Conservation (phyloP, 1,140 invertebrate species). For the Andricus grossulariae region DNA sequence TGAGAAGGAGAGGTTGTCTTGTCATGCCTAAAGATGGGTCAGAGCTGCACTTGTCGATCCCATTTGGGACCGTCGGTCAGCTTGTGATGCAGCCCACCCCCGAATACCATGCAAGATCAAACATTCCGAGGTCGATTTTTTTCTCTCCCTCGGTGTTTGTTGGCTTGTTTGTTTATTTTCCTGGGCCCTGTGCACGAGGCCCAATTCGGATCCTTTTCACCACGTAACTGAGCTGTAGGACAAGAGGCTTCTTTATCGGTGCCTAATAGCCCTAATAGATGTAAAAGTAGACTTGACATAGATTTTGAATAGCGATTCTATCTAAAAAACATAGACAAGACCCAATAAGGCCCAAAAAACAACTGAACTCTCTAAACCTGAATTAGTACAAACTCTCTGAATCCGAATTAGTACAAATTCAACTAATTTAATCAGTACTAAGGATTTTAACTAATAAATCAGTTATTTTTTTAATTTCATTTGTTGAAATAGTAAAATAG, state of each 20-base stretch:
- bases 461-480: too few relatives aligned
- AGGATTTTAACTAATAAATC: too few relatives aligned
- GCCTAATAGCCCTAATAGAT: not conserved
- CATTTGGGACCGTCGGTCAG: slow-evolving; percentile 55
- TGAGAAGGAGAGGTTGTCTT: slow-evolving; percentile 21
- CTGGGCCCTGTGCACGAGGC: slow-evolving; percentile 54
- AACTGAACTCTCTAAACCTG: too few relatives aligned
- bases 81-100: slow-evolving; percentile 52
- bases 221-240: slow-evolving; percentile 25
- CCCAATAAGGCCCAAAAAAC: not conserved
- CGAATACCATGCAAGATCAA: slow-evolving; percentile 57
- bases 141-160: slow-evolving; percentile 54
- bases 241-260: not conserved
- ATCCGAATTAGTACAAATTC: too few relatives aligned
- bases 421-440: too few relatives aligned
- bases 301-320: too few relatives aligned
- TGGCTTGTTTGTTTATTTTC: slow-evolving; percentile 63
- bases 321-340: not conserved
- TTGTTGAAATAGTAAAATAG: too few relatives aligned
- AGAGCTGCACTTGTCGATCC: slow-evolving; percentile 60
- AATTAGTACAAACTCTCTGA: too few relatives aligned
- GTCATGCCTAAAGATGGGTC: slow-evolving; percentile 49
- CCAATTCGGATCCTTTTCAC: slow-evolving; percentile 42
- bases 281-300: not conserved
- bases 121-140: slow-evolving; percentile 55